A percentile compares a stretch with the other conserved stretches of the same genome.
Evolutionary conservation across 2,888 invertebrate species (phyloP).

Genomic region (Idaea straminata): DNA sequence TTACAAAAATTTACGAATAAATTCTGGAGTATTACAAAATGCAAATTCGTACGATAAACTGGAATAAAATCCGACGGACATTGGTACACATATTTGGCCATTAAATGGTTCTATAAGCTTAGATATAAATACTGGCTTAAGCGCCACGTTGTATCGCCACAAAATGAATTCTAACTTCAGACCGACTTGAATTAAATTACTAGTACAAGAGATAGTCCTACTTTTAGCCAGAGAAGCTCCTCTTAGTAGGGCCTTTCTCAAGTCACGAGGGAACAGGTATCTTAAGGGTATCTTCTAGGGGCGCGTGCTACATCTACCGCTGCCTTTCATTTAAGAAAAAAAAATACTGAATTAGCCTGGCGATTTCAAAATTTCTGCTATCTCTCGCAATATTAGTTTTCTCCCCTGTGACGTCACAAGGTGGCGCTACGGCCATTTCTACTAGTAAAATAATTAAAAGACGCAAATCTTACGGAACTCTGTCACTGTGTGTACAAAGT

Average conservation of each 20-base stretch:
- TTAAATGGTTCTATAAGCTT: background rate
- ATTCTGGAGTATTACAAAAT: background rate
- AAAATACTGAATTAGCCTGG: no score
- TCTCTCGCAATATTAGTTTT: no score
- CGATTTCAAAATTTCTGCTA: no score
- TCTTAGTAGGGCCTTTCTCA: no score
- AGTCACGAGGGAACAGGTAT: no score
- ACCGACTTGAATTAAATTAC: no score
- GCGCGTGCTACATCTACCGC: no score
- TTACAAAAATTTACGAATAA: background rate
- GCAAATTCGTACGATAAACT: background rate
- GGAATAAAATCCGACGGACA: background rate
- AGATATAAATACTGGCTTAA: background rate
- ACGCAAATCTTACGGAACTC: conserved; percentile 49
- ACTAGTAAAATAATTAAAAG: background rate
- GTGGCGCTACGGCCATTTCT: background rate
- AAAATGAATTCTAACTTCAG: background rate
- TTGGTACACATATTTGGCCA: background rate
- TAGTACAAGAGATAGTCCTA: no score
- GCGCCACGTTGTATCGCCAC: background rate
- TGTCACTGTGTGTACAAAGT: conserved; percentile 34
- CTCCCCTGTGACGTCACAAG: conserved; percentile 5
- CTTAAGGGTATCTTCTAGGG: no score
- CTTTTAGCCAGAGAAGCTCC: no score
- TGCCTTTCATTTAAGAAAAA: no score